Base-by-base conservation (phyloP, 1,140 invertebrate species). In the Prorops nasuta region DNA sequence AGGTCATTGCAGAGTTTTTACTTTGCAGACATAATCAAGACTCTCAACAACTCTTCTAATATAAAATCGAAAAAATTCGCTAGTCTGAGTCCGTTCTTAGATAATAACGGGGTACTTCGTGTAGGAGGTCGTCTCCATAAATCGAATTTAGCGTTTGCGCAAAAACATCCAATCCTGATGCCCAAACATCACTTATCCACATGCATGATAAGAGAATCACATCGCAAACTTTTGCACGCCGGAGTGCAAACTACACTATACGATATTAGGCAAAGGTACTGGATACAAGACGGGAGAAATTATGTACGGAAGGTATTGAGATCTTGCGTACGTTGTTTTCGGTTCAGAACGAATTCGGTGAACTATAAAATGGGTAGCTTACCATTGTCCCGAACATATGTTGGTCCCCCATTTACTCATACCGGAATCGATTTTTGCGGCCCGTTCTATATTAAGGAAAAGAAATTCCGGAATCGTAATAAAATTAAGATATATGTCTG, bases 381-480 rank as follows among this genome's bases (percentile, higher is more conserved):
- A n/a, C 47, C 52, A 22, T 1, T 14, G 1, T 2, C 20, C 4
- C 24, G 37, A 12, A 35, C 39, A 7, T 20, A n/a, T 3, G 24
- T 36, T 3, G 19, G 15, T 12, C 12, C 24, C 8, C 34, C 36
- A 0, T 54, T 54, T 31, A 1, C 8, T 3, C n/a, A 49, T 32
- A 34, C 22, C 16, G 71, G 71, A 7, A 37, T 66, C 0, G 68
- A 74, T 53, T 69, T 56, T 44, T 56, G 56, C 7, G 68, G 66
- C 3, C 66, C 66, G n/a, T n/a, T n/a, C n/a, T n/a, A n/a, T n/a
- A n/a, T n/a, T n/a, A n/a, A n/a, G n/a, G n/a, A n/a, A n/a, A 10
- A 53, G 16, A 57, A 44, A 32, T 19, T 20, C 7, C 14, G 43
- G 42, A 22, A 16, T 38, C 3, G 31, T 19, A 41, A 32, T 14